phyloP scores from a whole-genome alignment of 2,113 vertebrate genomes.

The Thunnus maccoyii region DNA sequence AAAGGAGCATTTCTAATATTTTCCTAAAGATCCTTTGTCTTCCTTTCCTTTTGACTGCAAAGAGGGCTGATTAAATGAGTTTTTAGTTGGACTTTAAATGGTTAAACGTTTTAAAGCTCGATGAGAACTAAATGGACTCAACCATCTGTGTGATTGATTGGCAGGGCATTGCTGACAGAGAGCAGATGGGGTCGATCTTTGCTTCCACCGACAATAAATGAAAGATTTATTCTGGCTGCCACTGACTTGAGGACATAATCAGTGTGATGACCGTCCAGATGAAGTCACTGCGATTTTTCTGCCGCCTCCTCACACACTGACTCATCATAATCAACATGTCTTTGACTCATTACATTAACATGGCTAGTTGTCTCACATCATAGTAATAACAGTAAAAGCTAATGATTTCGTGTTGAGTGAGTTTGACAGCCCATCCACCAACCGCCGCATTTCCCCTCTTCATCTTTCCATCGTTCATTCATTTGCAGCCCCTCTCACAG shows the following conservation, averaged over 20 bases:
- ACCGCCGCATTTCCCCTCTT: neutral
- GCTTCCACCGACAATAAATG: neutral
- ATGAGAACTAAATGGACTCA: too few species aligned
- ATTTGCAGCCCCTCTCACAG: neutral
- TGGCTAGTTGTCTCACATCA: constrained; percentile 26
- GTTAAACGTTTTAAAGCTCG: too few species aligned
- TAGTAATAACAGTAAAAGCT: constrained; percentile 38
- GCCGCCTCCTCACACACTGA: constrained; percentile 44
- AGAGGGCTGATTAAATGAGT: too few species aligned
- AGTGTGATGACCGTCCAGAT: constrained; percentile 11
- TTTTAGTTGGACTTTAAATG: too few species aligned
- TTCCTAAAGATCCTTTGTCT: too few species aligned
- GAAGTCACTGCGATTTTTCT: constrained; percentile 28
- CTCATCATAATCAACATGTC: constrained; percentile 36
- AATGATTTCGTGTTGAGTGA: constrained; percentile 31
- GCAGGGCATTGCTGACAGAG: neutral
- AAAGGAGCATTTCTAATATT: too few species aligned
- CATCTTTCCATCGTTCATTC: neutral
- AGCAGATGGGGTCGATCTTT: neutral
- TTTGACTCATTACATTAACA: constrained; percentile 56
- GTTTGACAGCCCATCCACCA: constrained; percentile 13
- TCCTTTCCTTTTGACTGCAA: too few species aligned
- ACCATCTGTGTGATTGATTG: neutral
- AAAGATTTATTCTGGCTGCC: constrained; percentile 18
- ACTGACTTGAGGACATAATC: neutral